Percentiles rank a stretch among this genome's conserved stretches.
Conservation (phyloP, 2,888 invertebrate genomes). For the Iselma pallidipennis region DNA sequence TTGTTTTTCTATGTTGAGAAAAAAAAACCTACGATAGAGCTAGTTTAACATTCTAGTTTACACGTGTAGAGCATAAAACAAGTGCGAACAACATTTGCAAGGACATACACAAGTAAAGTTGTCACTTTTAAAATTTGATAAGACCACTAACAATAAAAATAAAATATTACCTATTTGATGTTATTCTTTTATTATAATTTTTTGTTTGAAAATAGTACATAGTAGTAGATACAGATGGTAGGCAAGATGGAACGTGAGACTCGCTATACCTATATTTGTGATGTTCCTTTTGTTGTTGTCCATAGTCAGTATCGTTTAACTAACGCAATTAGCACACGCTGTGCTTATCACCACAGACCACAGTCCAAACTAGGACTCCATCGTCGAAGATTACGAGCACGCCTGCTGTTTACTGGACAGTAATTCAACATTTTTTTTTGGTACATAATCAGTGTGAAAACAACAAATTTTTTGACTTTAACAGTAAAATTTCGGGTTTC, state of each 20-base stretch:
- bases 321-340: constrained; percentile 38
- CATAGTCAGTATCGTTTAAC: constrained; percentile 7
- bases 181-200: too few species aligned
- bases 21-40: too few species aligned
- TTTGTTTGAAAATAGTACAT: too few species aligned
- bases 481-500: too few species aligned
- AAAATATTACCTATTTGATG: too few species aligned
- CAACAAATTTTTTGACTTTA: too few species aligned
- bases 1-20: too few species aligned
- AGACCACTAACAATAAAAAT: too few species aligned
- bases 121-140: too few species aligned
- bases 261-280: not conserved
- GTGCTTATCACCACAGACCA: constrained; percentile 29
- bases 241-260: not conserved
- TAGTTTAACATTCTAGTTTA: not conserved
- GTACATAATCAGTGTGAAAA: too few species aligned
- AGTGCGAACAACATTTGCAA: not conserved
- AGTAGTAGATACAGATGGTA: too few species aligned
- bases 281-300: not conserved
- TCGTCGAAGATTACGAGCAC: constrained; percentile 16
- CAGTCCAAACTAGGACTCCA: constrained; percentile 6
- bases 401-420: constrained; percentile 11
- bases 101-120: not conserved
- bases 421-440: constrained; percentile 1
- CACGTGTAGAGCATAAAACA: not conserved